These are phyloP conservation scores for Etheostoma nigrum DNA, from an alignment of 2,797 vertebrate genomes.

Conservation along the genomic window DNA sequence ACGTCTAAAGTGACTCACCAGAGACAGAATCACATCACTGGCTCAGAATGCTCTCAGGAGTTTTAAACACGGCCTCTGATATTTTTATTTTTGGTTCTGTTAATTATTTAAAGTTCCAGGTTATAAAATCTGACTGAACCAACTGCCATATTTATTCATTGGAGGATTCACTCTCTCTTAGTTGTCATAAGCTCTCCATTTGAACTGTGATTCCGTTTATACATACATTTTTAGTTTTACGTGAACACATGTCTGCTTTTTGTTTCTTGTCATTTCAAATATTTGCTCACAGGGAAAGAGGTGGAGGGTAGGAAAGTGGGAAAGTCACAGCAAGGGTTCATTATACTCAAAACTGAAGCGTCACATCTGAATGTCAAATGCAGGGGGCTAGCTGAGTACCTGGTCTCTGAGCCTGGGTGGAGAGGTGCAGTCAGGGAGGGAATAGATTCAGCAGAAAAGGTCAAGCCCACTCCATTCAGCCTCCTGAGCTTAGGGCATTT, in stretches of 20 bases:
- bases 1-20: constrained; percentile 48
- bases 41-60: constrained; percentile 30
- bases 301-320: constrained; percentile 44
- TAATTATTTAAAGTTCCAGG: constrained; percentile 40
- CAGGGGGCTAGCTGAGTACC: constrained; percentile 54
- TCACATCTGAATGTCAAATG: constrained; percentile 78
- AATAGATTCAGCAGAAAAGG: constrained; percentile 77
- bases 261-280: constrained; percentile 57
- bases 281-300: constrained; percentile 52
- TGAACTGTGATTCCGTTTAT: constrained; percentile 30
- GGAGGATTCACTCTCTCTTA: constrained; percentile 4
- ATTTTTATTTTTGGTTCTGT: constrained; percentile 38
- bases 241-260: constrained; percentile 30
- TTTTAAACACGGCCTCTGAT: constrained; percentile 41
- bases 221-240: constrained; percentile 12
- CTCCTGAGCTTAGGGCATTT: constrained; percentile 78
- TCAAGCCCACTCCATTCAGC: constrained; percentile 77
- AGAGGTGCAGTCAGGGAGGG: constrained; percentile 69
- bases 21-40: constrained; percentile 52
- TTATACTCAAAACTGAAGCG: constrained; percentile 68
- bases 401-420: constrained; percentile 66
- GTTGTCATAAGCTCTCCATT: constrained; percentile 19
- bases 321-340: constrained; percentile 76
- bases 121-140: constrained; percentile 49
- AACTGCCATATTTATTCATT: constrained; percentile 25